Conservation (phyloP, 2,888 invertebrate species). For the Tiliacea aurago region DNA sequence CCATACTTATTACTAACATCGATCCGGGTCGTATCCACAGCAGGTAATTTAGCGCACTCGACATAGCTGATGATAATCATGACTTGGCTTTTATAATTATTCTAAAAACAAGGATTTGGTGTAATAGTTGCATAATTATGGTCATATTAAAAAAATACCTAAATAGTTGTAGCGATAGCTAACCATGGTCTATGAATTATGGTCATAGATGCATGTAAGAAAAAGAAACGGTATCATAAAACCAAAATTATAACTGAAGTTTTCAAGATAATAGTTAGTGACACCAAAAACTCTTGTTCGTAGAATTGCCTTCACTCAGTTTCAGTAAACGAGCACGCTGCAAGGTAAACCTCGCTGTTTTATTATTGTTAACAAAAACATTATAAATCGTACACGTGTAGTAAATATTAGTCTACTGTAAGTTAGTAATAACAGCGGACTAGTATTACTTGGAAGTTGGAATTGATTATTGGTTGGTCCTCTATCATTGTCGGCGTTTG, state of each 20-base stretch:
- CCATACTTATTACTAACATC: neutral
- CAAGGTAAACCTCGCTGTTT: neutral
- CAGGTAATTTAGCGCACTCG: neutral
- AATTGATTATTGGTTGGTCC: neutral
- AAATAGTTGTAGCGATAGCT: neutral
- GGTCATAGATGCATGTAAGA: neutral
- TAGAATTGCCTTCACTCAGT: too few relatives aligned
- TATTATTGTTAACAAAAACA: neutral
- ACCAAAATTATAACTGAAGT: neutral
- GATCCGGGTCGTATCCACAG: neutral
- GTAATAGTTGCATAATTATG: neutral
- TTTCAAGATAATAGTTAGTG: neutral
- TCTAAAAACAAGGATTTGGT: neutral
- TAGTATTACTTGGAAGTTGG: constrained; percentile 7
- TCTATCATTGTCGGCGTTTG: neutral
- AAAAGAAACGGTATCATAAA: neutral
- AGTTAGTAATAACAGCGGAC: neutral
- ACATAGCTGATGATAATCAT: too few relatives aligned
- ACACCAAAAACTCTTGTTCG: neutral
- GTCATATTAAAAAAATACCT: neutral
- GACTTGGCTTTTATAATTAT: neutral
- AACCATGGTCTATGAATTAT: too few relatives aligned
- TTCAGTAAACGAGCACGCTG: too few relatives aligned
- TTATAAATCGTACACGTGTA: neutral
- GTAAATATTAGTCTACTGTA: neutral